A percentile compares a stretch with the other conserved stretches of the same genome.
phyloP scores from a whole-genome alignment of 2,113 vertebrate genomes.

The Martes martes region DNA sequence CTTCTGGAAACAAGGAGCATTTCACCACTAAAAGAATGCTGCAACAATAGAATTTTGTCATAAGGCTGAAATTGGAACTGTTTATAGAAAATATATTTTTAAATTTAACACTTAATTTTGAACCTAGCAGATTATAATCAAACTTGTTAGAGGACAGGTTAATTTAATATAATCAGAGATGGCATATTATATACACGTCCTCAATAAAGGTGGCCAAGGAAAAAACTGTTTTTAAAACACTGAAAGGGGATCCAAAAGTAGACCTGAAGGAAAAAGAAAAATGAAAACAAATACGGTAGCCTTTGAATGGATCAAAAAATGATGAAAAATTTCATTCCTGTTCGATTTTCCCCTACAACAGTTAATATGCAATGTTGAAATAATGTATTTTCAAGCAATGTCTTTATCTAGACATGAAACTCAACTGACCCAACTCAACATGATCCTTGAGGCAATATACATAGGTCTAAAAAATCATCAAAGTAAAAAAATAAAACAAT shows the following conservation, averaged over 20 bases:
- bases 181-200: background rate
- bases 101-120: conserved; percentile 10
- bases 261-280: background rate
- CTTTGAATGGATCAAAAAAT: background rate
- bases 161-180: background rate
- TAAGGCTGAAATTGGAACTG: background rate
- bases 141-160: background rate
- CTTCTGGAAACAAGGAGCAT: conserved; percentile 64
- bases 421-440: background rate
- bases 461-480: background rate
- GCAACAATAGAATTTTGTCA: background rate
- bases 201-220: background rate
- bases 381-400: background rate
- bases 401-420: background rate
- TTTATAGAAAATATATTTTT: background rate
- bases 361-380: background rate
- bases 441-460: background rate
- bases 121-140: background rate
- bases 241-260: conserved; percentile 3
- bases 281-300: background rate
- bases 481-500: background rate
- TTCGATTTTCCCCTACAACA: background rate
- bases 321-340: background rate
- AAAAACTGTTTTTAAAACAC: conserved; percentile 12
- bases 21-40: conserved; percentile 22